Evolutionary conservation across 2,113 vertebrate species (phyloP).

Genomic region (Xenopus laevis): DNA sequence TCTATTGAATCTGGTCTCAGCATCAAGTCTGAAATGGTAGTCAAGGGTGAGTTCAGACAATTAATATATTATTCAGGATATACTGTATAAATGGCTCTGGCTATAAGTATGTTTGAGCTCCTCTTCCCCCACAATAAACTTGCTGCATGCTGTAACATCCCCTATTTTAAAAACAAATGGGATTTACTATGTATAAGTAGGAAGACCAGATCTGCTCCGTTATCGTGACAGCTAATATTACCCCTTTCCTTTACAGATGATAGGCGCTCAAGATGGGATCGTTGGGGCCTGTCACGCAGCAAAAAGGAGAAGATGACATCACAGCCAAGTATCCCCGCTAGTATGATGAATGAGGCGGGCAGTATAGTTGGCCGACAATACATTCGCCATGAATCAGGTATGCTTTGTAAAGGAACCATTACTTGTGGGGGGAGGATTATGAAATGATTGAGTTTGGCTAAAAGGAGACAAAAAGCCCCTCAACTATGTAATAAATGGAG

Average conservation of each 20-base stretch:
- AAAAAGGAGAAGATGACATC: slow-evolving; percentile 81
- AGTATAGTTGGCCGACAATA: slow-evolving; percentile 66
- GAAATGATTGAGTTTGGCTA: too few relatives aligned
- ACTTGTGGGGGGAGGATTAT: too few relatives aligned
- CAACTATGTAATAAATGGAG: too few relatives aligned
- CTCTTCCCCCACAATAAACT: too few relatives aligned
- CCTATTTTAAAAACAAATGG: too few relatives aligned
- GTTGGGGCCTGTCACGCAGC: slow-evolving; percentile 83
- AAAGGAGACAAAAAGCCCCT: too few relatives aligned
- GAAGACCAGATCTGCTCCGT: too few relatives aligned
- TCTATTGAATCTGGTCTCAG: slow-evolving; percentile 88
- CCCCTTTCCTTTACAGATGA: slow-evolving; percentile 29
- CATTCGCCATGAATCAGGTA: slow-evolving; percentile 82
- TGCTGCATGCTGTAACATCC: too few relatives aligned
- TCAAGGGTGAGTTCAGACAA: slow-evolving; percentile 51
- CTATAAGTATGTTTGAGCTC: too few relatives aligned
- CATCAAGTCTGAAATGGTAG: slow-evolving; percentile 62
- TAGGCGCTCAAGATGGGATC: slow-evolving; percentile 81
- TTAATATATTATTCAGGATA: too few relatives aligned
- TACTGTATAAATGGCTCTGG: too few relatives aligned
- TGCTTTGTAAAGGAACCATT: neutral
- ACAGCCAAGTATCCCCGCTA: slow-evolving; percentile 83
- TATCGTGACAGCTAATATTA: neutral
- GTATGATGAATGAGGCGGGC: slow-evolving; percentile 74
- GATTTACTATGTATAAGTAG: too few relatives aligned